A percentile compares a stretch with the other conserved stretches of the same genome.
Evolutionary conservation across 2,797 vertebrate species (phyloP).

Genomic region (Urocyon cinereoargenteus): DNA sequence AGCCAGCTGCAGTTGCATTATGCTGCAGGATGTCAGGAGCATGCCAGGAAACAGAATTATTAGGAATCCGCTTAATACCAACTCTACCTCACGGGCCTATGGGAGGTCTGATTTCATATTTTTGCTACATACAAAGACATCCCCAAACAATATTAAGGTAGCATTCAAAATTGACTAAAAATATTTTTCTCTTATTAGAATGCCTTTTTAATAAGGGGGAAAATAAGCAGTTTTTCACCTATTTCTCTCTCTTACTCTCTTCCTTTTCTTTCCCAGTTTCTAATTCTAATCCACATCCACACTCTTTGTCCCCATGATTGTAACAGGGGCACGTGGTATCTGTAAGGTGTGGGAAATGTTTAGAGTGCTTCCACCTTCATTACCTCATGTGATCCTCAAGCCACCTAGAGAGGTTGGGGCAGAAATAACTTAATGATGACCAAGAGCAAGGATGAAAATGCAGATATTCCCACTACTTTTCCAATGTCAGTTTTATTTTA

Average conservation of each 20-base stretch:
- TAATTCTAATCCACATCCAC: background rate
- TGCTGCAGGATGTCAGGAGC: background rate
- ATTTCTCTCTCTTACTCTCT: background rate
- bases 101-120: background rate
- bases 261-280: background rate
- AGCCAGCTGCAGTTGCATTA: slow-evolving; percentile 1
- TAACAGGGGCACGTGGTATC: background rate
- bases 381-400: background rate
- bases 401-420: background rate
- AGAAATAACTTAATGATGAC: background rate
- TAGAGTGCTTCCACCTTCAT: background rate
- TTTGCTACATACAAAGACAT: background rate
- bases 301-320: background rate
- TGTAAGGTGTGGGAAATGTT: background rate
- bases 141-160: background rate
- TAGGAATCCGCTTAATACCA: background rate
- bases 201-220: background rate
- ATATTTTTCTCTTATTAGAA: background rate
- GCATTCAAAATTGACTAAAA: background rate
- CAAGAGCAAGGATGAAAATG: background rate
- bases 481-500: background rate
- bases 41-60: slow-evolving; percentile 12
- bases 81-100: background rate
- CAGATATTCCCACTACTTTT: background rate
- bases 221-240: background rate